Evolutionary conservation across 1,140 invertebrate species (phyloP).

Genomic region (Hypsibius dujardini): DNA sequence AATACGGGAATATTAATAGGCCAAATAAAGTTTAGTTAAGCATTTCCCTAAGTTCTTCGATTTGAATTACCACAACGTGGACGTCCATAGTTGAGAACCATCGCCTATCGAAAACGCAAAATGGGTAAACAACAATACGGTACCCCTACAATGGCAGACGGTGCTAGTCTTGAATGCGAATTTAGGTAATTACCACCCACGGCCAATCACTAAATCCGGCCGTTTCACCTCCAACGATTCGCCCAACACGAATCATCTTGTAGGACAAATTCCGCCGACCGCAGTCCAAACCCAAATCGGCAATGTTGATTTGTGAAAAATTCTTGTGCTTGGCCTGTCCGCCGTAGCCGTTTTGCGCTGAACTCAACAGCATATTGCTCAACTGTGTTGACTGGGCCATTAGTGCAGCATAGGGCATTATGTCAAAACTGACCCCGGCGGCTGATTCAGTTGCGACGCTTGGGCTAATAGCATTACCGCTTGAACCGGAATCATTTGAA

Average conservation of each 20-base stretch:
- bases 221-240: neutral
- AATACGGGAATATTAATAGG: too few relatives aligned
- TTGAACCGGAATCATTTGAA: too few relatives aligned
- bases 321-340: neutral
- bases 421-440: neutral
- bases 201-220: constrained; percentile 14
- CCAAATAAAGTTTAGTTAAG: too few relatives aligned
- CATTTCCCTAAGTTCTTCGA: neutral
- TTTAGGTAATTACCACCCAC: too few relatives aligned
- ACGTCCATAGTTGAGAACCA: constrained; percentile 13
- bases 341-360: neutral
- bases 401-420: neutral
- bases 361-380: neutral
- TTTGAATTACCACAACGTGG: neutral
- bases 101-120: too few relatives aligned
- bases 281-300: constrained; percentile 1
- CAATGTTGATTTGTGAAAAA: neutral
- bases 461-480: too few relatives aligned
- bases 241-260: constrained; percentile 13
- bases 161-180: too few relatives aligned
- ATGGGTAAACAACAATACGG: too few relatives aligned
- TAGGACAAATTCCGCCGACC: constrained; percentile 7
- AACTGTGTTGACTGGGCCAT: too few relatives aligned
- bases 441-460: too few relatives aligned
- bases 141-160: too few relatives aligned